Percentiles rank a stretch among this genome's conserved stretches.
These are phyloP conservation scores for Atta cephalotes DNA, from an alignment of 1,140 invertebrate species.

Conservation along the genomic window DNA sequence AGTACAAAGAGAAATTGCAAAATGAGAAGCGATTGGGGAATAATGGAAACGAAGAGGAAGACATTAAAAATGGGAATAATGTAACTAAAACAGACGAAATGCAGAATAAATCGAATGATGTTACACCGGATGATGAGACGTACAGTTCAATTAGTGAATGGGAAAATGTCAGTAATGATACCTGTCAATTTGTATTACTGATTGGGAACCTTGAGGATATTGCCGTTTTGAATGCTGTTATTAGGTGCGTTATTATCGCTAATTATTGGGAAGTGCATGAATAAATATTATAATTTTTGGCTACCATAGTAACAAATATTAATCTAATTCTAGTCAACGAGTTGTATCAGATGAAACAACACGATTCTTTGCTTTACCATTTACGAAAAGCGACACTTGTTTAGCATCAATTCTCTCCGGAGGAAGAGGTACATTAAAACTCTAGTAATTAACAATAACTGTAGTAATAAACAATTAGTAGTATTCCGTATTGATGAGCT, in stretches of 20 bases:
- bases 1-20: conserved; percentile 81
- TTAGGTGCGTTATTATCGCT: conserved; percentile 86
- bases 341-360: conserved; percentile 77
- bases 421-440: conserved; percentile 89
- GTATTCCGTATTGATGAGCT: neutral
- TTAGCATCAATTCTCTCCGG: conserved; percentile 91
- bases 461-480: neutral
- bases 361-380: conserved; percentile 85
- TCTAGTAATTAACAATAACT: neutral
- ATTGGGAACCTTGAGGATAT: conserved; percentile 96
- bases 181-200: conserved; percentile 94
- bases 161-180: conserved; percentile 94
- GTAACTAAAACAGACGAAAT: conserved; percentile 39
- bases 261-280: conserved; percentile 74
- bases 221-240: conserved; percentile 90
- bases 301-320: neutral
- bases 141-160: conserved; percentile 87
- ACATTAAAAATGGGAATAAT: conserved; percentile 68
- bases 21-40: conserved; percentile 71
- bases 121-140: conserved; percentile 85
- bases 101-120: conserved; percentile 53
- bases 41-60: conserved; percentile 73
- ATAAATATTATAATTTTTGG: conserved; percentile 39
- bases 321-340: conserved; percentile 78
- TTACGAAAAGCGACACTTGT: conserved; percentile 89